phyloP scores from a whole-genome alignment of 2,113 vertebrate species.

The Scomber scombrus region DNA sequence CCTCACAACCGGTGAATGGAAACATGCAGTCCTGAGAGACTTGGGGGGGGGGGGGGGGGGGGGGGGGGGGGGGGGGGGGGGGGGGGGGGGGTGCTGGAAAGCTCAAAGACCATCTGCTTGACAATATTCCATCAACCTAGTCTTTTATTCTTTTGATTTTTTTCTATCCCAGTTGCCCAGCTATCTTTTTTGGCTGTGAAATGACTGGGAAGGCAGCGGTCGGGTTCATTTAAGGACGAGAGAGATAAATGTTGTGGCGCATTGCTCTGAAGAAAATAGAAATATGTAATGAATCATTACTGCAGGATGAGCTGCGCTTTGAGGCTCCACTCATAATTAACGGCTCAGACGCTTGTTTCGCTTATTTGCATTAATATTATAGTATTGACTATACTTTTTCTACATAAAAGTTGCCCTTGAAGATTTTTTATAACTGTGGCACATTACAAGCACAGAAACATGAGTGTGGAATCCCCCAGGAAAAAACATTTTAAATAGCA shows the following conservation, averaged over 20 bases:
- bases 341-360: conserved; percentile 28
- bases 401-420: conserved; percentile 43
- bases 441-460: conserved; percentile 46
- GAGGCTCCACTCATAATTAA: conserved; percentile 42
- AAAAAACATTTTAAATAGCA: conserved; percentile 43
- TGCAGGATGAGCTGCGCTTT: conserved; percentile 45
- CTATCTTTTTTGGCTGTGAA: conserved; percentile 45
- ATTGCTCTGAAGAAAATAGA: conserved; percentile 24
- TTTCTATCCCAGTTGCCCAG: background rate
- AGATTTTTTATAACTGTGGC: conserved; percentile 24
- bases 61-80: background rate
- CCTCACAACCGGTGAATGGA: conserved; percentile 63
- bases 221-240: conserved; percentile 42
- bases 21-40: conserved; percentile 64
- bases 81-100: conserved; percentile 7
- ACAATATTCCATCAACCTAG: conserved; percentile 17
- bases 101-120: conserved; percentile 30
- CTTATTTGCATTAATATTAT: conserved; percentile 25
- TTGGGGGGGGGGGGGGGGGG: background rate
- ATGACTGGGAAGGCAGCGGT: conserved; percentile 33
- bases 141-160: conserved; percentile 16
- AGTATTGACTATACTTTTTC: conserved; percentile 10
- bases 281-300: conserved; percentile 39
- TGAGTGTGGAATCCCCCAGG: conserved; percentile 1
- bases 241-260: conserved; percentile 23